A percentile compares a stretch with the other conserved stretches of the same genome.
phyloP scores from a whole-genome alignment of 2,888 invertebrate species.

The Polyommatus icarus region DNA sequence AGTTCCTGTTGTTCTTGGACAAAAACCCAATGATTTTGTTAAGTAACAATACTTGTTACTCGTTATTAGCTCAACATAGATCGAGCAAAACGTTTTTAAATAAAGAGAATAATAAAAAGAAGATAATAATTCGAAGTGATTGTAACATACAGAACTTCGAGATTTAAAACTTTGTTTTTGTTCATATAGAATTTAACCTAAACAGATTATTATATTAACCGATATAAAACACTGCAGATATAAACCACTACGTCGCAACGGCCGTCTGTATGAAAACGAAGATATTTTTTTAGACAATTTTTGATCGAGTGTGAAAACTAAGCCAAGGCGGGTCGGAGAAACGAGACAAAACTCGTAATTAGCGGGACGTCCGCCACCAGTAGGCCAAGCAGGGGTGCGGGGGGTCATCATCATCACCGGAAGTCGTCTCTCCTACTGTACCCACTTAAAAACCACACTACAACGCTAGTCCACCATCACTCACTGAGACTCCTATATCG shows the following conservation, averaged over 20 bases:
- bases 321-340: slow-evolving; percentile 45
- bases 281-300: slow-evolving; percentile 3
- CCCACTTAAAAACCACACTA: too few species aligned
- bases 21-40: too few species aligned
- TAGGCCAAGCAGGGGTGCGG: not conserved
- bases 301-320: slow-evolving; percentile 39
- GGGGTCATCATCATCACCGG: not conserved
- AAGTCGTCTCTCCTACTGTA: too few species aligned
- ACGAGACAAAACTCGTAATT: slow-evolving; percentile 42
- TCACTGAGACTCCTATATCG: too few species aligned
- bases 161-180: not conserved
- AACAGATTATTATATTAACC: not conserved
- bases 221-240: not conserved
- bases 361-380: slow-evolving; percentile 35
- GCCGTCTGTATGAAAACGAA: not conserved
- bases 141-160: not conserved
- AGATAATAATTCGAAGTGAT: too few species aligned
- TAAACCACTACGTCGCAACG: not conserved
- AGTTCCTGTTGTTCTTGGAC: too few species aligned
- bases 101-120: too few species aligned
- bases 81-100: too few species aligned
- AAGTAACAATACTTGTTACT: too few species aligned
- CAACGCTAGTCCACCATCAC: too few species aligned
- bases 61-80: too few species aligned
- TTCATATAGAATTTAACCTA: not conserved